Evolutionary conservation across 2,113 vertebrate species (phyloP).

Genomic region (Silurus asotus): DNA sequence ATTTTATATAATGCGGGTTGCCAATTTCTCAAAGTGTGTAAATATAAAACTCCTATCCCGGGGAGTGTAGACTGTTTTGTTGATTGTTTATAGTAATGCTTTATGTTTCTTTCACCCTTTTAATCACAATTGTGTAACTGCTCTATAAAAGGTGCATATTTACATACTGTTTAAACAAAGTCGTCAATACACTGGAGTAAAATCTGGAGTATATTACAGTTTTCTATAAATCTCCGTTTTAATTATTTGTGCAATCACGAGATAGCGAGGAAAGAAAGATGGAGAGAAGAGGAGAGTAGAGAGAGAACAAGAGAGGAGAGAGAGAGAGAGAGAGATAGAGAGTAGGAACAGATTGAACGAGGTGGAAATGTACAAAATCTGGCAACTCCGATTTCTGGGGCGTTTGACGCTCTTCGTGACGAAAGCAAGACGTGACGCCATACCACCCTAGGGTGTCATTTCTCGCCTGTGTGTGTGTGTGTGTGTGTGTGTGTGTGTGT

Average conservation of each 20-base stretch:
- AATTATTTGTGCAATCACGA: neutral
- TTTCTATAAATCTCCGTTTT: neutral
- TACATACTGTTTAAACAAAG: neutral
- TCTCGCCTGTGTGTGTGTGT: neutral
- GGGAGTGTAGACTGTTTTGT: too few species aligned
- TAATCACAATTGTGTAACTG: neutral
- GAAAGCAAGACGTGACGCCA: slow-evolving; percentile 8
- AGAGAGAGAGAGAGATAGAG: slow-evolving; percentile 54
- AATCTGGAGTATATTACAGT: neutral
- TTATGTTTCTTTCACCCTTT: neutral
- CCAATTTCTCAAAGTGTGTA: neutral
- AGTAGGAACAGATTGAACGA: neutral
- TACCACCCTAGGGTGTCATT: neutral
- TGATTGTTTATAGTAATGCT: neutral
- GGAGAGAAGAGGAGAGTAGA: slow-evolving; percentile 42
- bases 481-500: too few species aligned
- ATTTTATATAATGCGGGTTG: too few species aligned
- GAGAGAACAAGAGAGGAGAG: slow-evolving; percentile 48
- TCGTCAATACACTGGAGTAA: neutral
- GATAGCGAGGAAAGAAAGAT: neutral
- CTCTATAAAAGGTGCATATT: neutral
- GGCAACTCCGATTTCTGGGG: neutral
- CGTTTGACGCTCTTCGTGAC: neutral
- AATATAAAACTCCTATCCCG: neutral
- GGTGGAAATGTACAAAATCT: neutral